These are phyloP conservation scores for Parasteatoda tepidariorum DNA, from an alignment of 1,140 invertebrate species.

Conservation along the genomic window DNA sequence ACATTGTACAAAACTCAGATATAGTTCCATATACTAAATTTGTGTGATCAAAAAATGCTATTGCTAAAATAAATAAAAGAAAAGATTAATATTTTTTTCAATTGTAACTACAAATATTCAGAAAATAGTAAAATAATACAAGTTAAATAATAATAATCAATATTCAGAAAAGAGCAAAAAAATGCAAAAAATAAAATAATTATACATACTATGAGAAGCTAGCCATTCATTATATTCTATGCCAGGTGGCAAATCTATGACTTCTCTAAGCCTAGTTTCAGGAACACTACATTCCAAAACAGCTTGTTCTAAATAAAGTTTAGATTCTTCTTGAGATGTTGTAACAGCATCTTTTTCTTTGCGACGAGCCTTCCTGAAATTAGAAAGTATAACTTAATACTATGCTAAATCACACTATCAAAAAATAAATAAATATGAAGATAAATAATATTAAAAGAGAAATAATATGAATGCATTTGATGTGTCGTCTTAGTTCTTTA, in stretches of 20 bases:
- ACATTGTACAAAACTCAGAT: conserved; percentile 96
- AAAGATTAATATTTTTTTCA: background rate
- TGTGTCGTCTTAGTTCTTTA: too few relatives aligned
- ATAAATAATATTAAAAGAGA: too few relatives aligned
- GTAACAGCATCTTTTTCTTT: conserved; percentile 86
- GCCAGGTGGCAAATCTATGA: conserved; percentile 92
- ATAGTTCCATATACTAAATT: conserved; percentile 97
- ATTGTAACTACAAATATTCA: background rate
- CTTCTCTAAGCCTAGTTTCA: conserved; percentile 89
- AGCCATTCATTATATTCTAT: conserved; percentile 99
- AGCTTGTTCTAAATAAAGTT: conserved; percentile 94
- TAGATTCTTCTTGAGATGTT: conserved; percentile 84
- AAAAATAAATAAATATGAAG: background rate
- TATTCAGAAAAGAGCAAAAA: background rate
- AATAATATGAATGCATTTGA: too few relatives aligned
- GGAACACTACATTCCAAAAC: conserved; percentile 88
- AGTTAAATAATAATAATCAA: background rate
- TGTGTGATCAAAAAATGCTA: conserved; percentile 98
- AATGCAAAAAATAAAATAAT: conserved; percentile 5
- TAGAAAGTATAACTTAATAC: too few relatives aligned
- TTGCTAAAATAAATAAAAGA: conserved; percentile 74
- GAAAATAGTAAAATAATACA: background rate
- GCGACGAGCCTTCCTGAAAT: conserved; percentile 90
- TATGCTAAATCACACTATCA: too few relatives aligned
- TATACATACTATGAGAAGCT: conserved; percentile 90